phyloP scores from a whole-genome alignment of 2,888 invertebrate species.

The Phorcus lineatus region DNA sequence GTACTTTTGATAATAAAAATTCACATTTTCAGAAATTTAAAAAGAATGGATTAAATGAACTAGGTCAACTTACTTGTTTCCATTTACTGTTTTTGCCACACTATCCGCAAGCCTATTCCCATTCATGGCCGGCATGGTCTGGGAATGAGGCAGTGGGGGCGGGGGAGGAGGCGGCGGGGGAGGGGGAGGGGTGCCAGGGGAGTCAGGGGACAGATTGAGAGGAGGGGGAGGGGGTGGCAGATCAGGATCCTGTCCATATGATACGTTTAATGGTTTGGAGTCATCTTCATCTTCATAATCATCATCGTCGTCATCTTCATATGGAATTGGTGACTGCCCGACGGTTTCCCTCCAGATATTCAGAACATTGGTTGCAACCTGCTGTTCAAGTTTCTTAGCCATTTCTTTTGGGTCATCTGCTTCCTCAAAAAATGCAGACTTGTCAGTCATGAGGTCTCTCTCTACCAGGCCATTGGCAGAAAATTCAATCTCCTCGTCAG shows the following conservation, averaged over 20 bases:
- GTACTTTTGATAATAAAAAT: too few species aligned
- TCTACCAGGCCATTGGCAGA: constrained; percentile 16
- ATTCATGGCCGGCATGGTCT: constrained; percentile 17
- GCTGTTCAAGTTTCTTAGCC: constrained; percentile 40
- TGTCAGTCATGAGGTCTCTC: constrained; percentile 27
- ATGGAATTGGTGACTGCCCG: constrained; percentile 26
- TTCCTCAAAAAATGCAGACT: constrained; percentile 23
- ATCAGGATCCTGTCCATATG: constrained; percentile 5
- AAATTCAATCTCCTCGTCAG: neutral
- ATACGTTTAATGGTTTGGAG: constrained; percentile 24
- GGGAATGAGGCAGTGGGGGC: constrained; percentile 24
- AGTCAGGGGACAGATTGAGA: neutral
- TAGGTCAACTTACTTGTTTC: neutral
- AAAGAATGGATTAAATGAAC: neutral
- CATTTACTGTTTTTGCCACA: neutral
- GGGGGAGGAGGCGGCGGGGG: constrained; percentile 38
- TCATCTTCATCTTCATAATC: constrained; percentile 39
- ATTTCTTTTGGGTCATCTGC: constrained; percentile 41
- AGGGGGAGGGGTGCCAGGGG: constrained; percentile 18
- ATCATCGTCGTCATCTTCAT: constrained; percentile 35
- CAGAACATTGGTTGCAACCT: constrained; percentile 41
- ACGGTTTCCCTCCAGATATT: constrained; percentile 43
- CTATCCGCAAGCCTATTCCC: neutral
- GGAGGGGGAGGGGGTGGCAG: constrained; percentile 19
- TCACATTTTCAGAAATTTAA: too few species aligned